These are phyloP conservation scores for Conistra vaccinii DNA, from an alignment of 2,888 invertebrate genomes.

Conservation along the genomic window DNA sequence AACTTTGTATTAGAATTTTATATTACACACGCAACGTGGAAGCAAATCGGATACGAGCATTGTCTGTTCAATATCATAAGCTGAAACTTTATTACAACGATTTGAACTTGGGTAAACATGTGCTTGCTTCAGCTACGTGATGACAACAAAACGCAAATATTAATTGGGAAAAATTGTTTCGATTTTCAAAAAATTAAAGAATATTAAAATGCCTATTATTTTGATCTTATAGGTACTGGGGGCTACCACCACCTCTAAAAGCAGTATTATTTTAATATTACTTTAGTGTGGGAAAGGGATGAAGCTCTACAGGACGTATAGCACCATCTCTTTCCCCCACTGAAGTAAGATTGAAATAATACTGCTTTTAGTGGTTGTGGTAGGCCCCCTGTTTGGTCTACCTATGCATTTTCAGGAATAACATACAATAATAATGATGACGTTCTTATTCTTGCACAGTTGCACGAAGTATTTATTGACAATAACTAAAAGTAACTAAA, in stretches of 20 bases:
- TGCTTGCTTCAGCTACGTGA: slow-evolving; percentile 27
- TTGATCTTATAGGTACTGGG: too few relatives aligned
- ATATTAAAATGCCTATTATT: too few relatives aligned
- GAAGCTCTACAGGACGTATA: too few relatives aligned
- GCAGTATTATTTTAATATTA: too few relatives aligned
- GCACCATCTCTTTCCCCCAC: too few relatives aligned
- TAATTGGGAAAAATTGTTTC: too few relatives aligned
- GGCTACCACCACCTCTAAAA: too few relatives aligned
- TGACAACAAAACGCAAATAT: slow-evolving; percentile 27
- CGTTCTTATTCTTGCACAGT: neutral
- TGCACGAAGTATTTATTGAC: neutral
- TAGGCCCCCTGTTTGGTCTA: too few relatives aligned
- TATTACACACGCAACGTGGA: slow-evolving; percentile 49
- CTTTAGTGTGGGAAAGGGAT: too few relatives aligned
- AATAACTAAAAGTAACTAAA: neutral
- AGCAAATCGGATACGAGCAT: slow-evolving; percentile 29
- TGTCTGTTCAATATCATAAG: slow-evolving; percentile 44
- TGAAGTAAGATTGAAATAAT: too few relatives aligned
- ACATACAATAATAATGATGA: neutral
- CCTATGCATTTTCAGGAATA: neutral
- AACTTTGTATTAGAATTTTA: slow-evolving; percentile 58
- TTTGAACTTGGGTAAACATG: slow-evolving; percentile 28
- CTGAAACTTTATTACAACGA: slow-evolving; percentile 54
- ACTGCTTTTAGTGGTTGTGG: too few relatives aligned
- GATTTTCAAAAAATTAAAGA: too few relatives aligned